Evolutionary conservation across 2,797 vertebrate species (phyloP).

Genomic region (Gambusia yucatana): DNA sequence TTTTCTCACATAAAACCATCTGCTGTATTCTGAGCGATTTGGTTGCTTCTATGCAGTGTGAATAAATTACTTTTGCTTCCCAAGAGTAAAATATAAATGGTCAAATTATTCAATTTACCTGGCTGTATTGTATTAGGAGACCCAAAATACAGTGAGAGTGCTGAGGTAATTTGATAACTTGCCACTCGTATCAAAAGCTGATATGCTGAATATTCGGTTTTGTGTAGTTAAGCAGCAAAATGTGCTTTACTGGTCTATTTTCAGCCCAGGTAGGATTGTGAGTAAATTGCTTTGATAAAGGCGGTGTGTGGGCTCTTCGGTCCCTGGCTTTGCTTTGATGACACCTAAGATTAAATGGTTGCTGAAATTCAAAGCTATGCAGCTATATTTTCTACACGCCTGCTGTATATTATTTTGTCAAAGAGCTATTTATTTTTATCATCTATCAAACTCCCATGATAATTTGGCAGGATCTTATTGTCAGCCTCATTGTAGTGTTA

Average conservation of each 20-base stretch:
- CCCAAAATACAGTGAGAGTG: slow-evolving; percentile 60
- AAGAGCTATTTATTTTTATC: slow-evolving; percentile 27
- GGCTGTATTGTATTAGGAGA: slow-evolving; percentile 61
- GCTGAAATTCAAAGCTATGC: slow-evolving; percentile 66
- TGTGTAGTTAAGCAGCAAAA: slow-evolving; percentile 74
- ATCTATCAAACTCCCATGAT: slow-evolving; percentile 3
- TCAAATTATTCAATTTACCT: slow-evolving; percentile 73
- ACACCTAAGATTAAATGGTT: slow-evolving; percentile 74
- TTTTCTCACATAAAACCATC: slow-evolving; percentile 37
- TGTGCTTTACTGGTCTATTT: slow-evolving; percentile 69
- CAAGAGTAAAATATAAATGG: slow-evolving; percentile 68
- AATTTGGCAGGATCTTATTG: not conserved
- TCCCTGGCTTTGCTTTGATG: slow-evolving; percentile 68
- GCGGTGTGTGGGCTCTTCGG: slow-evolving; percentile 56
- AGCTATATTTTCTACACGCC: slow-evolving; percentile 28
- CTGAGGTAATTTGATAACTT: slow-evolving; percentile 63
- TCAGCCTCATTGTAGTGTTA: not conserved
- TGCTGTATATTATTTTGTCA: slow-evolving; percentile 9
- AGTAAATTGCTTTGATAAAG: slow-evolving; percentile 77
- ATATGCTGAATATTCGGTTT: slow-evolving; percentile 71
- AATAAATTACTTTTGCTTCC: slow-evolving; percentile 61
- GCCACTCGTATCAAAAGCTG: slow-evolving; percentile 64
- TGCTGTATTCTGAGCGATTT: slow-evolving; percentile 38
- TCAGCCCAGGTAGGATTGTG: slow-evolving; percentile 64
- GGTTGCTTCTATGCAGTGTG: slow-evolving; percentile 46